Conservation (phyloP, 2,113 vertebrate genomes). For the Colinus virginianus region DNA sequence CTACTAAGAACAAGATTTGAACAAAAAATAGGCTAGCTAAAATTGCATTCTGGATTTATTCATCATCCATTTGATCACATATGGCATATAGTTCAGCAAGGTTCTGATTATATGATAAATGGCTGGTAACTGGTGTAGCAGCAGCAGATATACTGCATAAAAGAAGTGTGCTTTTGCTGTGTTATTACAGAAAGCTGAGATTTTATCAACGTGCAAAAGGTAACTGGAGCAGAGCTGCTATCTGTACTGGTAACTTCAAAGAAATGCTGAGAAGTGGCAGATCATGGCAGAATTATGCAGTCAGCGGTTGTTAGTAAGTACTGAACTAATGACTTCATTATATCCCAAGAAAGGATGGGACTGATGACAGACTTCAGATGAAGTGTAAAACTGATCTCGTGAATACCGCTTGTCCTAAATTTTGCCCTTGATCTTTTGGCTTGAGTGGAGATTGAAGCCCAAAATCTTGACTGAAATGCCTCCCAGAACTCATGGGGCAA, state of each 20-base stretch:
- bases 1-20: slow-evolving; percentile 54
- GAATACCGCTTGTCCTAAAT: background rate
- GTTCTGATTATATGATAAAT: slow-evolving; percentile 39
- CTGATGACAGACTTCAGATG: background rate
- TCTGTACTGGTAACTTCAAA: background rate
- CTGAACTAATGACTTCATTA: background rate
- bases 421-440: background rate
- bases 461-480: background rate
- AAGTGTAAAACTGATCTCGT: background rate
- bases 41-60: slow-evolving; percentile 67
- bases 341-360: background rate
- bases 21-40: slow-evolving; percentile 48
- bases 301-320: background rate
- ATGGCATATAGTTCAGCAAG: slow-evolving; percentile 52
- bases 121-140: slow-evolving; percentile 10
- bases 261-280: background rate
- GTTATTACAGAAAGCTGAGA: background rate
- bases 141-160: background rate
- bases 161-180: background rate
- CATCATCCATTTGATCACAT: slow-evolving; percentile 61
- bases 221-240: background rate
- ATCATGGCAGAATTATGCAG: background rate
- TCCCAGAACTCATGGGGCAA: background rate
- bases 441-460: background rate
- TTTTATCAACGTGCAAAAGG: background rate